phyloP scores from a whole-genome alignment of 2,113 vertebrate species.

The Tragelaphus strepsiceros region DNA sequence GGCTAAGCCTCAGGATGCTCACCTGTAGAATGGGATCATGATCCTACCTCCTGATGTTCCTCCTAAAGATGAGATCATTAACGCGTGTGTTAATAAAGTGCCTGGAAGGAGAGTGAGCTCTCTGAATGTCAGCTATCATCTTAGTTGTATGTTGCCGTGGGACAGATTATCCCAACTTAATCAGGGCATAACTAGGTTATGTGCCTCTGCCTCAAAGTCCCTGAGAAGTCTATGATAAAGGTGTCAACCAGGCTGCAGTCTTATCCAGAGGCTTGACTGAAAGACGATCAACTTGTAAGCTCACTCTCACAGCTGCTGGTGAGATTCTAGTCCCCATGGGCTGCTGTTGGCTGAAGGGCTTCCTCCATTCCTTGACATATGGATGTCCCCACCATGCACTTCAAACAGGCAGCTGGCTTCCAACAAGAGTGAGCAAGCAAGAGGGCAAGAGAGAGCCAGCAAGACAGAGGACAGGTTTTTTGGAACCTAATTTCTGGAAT shows the following conservation, averaged over 20 bases:
- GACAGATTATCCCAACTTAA: background rate
- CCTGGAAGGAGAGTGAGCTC: background rate
- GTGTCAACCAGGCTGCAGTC: background rate
- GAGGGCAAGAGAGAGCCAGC: background rate
- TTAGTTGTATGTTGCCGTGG: background rate
- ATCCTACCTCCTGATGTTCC: background rate
- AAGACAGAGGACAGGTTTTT: background rate
- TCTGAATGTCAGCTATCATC: background rate
- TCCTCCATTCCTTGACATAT: background rate
- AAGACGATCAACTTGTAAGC: background rate
- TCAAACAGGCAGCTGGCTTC: background rate
- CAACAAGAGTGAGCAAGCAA: background rate
- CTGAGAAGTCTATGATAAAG: background rate
- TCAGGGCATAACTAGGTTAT: background rate
- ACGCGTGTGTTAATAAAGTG: background rate
- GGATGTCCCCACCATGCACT: background rate
- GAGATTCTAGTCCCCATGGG: background rate
- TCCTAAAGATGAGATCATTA: background rate
- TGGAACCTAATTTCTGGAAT: background rate
- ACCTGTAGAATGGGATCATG: background rate
- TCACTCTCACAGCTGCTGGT: background rate
- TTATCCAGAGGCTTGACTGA: background rate
- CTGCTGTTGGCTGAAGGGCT: background rate
- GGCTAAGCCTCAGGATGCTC: background rate
- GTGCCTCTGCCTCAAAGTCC: background rate